Base-by-base conservation (phyloP, 2,797 vertebrate genomes). In the Diceros bicornis region DNA sequence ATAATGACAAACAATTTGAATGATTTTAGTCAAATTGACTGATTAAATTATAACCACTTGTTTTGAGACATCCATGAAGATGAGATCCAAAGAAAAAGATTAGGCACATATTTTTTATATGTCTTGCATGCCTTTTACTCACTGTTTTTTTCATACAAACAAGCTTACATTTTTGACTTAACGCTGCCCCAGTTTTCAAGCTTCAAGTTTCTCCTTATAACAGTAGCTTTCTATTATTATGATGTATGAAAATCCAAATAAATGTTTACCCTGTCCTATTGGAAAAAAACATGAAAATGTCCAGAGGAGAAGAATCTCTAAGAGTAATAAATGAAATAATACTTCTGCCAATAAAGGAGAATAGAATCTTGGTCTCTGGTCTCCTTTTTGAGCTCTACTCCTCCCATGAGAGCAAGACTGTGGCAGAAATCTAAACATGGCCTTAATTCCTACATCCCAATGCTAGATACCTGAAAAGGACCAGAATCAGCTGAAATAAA, bases 281-380 rank as follows among this genome's bases (percentile, higher is more conserved):
- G 83, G 68, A 37, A 78, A 50, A 89, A 96, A 77, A 93, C 87
- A 95, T 94, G 85, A 94, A 96, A 74, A 66, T 91, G 32, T 97
- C 81, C 74, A 95, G 59, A 94, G 62, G 62, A 89, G 55, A 97
- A 88, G 69, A 61, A 72, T 47, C 50, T 94, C 32, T 92, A 94
- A 91, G 96, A 89, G 83, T 89, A 95, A 88, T 84, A 94, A 94
- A 71, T 91, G 59, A 93, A 97, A 97, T 83, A 44, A 97, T 83
- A 44, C 20, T 75, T 64, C 37, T 41, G 71, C 59, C 83, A 93
- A 85, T 77, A 96, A 61, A 94, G 34, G 20, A 10, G 29, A 96
- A 50, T 12, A 81, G 71, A 72, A 81, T 47, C 57, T 79, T 41
- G 17, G 23, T 78, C 34, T 71, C 74, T 41, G 47, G 23, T 57